These are phyloP conservation scores for Clarias pachynema DNA, from an alignment of 2,797 vertebrate genomes.

Conservation along the genomic window DNA sequence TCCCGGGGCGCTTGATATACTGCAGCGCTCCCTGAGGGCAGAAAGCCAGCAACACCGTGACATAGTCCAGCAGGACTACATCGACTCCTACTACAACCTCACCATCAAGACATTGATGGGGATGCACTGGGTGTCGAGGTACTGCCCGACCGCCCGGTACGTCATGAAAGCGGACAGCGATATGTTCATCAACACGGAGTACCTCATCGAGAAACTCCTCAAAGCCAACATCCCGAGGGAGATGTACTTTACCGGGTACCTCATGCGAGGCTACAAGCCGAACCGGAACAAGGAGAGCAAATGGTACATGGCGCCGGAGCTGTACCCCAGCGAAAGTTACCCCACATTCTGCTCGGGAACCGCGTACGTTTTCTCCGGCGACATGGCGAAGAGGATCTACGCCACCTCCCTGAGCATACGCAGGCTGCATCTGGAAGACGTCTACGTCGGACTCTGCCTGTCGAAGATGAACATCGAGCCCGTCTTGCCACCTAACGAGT, in stretches of 20 bases:
- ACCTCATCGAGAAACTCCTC: slow-evolving; percentile 90
- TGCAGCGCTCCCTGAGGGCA: slow-evolving; percentile 82
- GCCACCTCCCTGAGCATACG: slow-evolving; percentile 82
- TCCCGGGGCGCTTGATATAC: slow-evolving; percentile 58
- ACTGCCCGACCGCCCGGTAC: slow-evolving; percentile 84
- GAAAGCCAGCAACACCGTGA: slow-evolving; percentile 88
- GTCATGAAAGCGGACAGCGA: slow-evolving; percentile 99
- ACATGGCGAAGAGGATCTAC: slow-evolving; percentile 90
- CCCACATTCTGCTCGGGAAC: slow-evolving; percentile 98
- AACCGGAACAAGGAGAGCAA: slow-evolving; percentile 94
- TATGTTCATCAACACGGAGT: slow-evolving; percentile 97
- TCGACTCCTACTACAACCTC: slow-evolving; percentile 93
- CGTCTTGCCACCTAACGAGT: slow-evolving; percentile 87
- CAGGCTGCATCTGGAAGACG: slow-evolving; percentile 91
- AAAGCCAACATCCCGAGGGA: slow-evolving; percentile 81
- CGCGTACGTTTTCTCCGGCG: slow-evolving; percentile 95
- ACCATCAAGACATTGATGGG: slow-evolving; percentile 98
- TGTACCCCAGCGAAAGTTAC: slow-evolving; percentile 88
- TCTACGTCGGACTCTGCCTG: slow-evolving; percentile 93
- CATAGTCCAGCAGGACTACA: slow-evolving; percentile 93
- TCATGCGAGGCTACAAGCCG: slow-evolving; percentile 90
- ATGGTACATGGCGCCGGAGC: slow-evolving; percentile 94
- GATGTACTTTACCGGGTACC: slow-evolving; percentile 92
- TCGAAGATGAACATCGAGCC: slow-evolving; percentile 89
- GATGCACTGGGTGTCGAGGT: slow-evolving; percentile 93